Percentiles rank a stretch among this genome's conserved stretches.
These are phyloP conservation scores for Halichoerus grypus DNA, from an alignment of 2,113 vertebrate species.

Conservation along the genomic window DNA sequence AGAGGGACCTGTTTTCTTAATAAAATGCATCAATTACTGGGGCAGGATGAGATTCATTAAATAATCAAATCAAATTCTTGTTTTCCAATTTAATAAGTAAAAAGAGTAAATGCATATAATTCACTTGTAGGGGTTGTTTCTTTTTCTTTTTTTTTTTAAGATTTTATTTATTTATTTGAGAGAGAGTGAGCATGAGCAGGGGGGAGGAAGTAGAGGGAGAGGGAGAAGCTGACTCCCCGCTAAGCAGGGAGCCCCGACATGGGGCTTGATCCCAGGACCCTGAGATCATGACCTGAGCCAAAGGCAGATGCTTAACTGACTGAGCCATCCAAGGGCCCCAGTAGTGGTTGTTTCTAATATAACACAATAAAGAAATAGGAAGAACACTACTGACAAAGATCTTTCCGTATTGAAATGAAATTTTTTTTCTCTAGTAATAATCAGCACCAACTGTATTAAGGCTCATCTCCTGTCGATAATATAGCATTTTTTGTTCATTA, in stretches of 20 bases:
- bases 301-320: neutral
- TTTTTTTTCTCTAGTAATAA: neutral
- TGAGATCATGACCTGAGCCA: neutral
- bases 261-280: neutral
- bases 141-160: no score
- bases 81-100: conserved; percentile 43
- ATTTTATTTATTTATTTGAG: no score
- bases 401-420: neutral
- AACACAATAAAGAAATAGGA: conserved; percentile 1
- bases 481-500: neutral
- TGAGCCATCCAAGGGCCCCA: no score
- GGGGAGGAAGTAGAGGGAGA: no score
- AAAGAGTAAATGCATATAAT: neutral
- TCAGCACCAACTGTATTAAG: neutral
- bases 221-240: no score
- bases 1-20: neutral
- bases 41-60: conserved; percentile 16
- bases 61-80: neutral
- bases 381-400: conserved; percentile 27
- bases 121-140: neutral
- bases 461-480: neutral
- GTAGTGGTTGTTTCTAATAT: neutral
- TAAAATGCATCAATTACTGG: neutral
- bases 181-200: no score
- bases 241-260: neutral